phyloP scores from a whole-genome alignment of 2,888 invertebrate genomes.

The Caenorhabditis sp. region DNA sequence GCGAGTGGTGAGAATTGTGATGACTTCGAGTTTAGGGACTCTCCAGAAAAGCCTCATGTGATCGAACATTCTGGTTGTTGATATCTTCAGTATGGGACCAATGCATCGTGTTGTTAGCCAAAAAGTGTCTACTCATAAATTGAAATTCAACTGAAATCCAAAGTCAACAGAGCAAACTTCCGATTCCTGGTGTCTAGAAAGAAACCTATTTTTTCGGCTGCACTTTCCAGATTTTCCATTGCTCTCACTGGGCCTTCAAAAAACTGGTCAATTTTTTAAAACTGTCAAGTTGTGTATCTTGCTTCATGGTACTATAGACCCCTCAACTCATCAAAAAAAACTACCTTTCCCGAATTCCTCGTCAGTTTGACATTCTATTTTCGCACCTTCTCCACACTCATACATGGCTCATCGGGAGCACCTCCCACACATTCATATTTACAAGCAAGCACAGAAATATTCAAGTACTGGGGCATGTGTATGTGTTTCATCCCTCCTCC shows the following conservation, averaged over 20 bases:
- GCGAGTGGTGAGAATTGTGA: neutral
- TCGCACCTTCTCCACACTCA: constrained; percentile 2
- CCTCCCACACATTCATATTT: constrained; percentile 22
- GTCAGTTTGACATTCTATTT: constrained; percentile 30
- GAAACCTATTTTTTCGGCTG: neutral
- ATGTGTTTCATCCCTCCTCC: neutral
- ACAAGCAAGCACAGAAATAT: constrained; percentile 21
- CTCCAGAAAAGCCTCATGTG: neutral
- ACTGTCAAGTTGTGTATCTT: too few relatives aligned
- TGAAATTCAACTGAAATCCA: neutral
- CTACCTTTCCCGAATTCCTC: neutral
- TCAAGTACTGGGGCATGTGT: neutral
- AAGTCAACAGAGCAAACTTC: constrained; percentile 11
- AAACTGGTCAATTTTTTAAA: too few relatives aligned
- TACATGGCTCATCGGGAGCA: constrained; percentile 37
- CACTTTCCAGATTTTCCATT: too few relatives aligned
- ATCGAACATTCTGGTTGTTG: too few relatives aligned
- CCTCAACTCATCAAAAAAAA: too few relatives aligned
- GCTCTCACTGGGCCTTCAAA: too few relatives aligned
- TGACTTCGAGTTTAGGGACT: neutral
- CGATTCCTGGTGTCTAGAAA: neutral
- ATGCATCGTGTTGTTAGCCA: too few relatives aligned
- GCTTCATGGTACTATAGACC: neutral
- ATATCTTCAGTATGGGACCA: too few relatives aligned
- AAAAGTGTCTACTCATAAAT: too few relatives aligned